phyloP scores from a whole-genome alignment of 2,113 vertebrate species.

The Aspiorhynchus laticeps region DNA sequence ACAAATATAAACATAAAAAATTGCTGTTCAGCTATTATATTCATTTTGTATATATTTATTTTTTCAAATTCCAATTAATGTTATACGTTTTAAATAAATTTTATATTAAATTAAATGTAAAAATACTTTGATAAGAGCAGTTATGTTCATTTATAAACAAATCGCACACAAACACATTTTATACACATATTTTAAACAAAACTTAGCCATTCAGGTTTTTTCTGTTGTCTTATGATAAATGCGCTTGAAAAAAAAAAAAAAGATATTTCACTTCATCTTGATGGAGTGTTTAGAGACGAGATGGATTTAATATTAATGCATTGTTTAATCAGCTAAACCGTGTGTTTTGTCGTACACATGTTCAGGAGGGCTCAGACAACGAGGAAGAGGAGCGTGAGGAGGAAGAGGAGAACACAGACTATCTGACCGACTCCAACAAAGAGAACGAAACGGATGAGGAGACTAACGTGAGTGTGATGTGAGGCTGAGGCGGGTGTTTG shows the following conservation, averaged over 20 bases:
- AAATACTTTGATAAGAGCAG: no score
- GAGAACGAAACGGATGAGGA: constrained; percentile 98
- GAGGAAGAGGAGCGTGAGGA: constrained; percentile 94
- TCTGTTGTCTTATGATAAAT: no score
- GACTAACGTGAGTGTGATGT: constrained; percentile 83
- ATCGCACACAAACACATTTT: no score
- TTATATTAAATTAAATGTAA: no score
- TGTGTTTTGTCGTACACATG: not conserved
- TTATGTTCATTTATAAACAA: no score
- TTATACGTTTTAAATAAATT: no score
- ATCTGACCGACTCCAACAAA: constrained; percentile 97
- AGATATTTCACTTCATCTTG: no score
- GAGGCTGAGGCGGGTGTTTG: not conserved
- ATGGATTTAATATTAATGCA: not conserved
- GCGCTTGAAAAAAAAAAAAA: no score
- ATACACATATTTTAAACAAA: no score
- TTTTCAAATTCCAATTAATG: no score
- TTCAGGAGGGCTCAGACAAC: constrained; percentile 94
- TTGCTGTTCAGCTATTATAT: not conserved
- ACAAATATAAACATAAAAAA: no score
- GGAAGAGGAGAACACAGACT: constrained; percentile 97
- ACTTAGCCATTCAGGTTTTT: no score
- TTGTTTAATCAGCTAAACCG: not conserved
- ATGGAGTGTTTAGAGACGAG: not conserved
- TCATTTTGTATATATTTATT: not conserved